Evolutionary conservation across 2,113 vertebrate genomes (phyloP).

Genomic region (Pedionomus torquatus): DNA sequence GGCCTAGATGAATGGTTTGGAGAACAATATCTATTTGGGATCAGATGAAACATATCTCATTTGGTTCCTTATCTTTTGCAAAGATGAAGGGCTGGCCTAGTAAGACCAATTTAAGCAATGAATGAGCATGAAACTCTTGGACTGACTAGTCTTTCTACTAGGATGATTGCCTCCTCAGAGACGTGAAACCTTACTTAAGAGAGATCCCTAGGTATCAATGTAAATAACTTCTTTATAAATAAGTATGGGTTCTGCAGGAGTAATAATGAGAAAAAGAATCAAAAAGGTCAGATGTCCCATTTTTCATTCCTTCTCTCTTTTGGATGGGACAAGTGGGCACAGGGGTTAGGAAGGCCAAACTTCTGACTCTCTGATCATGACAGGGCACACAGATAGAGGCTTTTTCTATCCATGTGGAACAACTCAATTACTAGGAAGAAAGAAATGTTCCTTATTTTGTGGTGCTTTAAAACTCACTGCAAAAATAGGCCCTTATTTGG

Average conservation of each 20-base stretch:
- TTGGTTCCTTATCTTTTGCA: background rate
- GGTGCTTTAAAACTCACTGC: background rate
- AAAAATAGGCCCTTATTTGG: background rate
- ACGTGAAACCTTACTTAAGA: background rate
- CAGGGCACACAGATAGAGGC: too few species aligned
- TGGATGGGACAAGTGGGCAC: background rate
- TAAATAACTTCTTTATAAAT: background rate
- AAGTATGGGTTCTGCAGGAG: background rate
- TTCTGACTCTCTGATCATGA: background rate
- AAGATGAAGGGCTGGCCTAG: background rate
- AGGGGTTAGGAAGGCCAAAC: background rate
- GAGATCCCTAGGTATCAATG: background rate
- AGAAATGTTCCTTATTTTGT: background rate
- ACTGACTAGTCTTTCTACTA: too few species aligned
- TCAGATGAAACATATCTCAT: background rate
- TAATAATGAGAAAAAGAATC: background rate
- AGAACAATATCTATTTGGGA: background rate
- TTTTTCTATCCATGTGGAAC: background rate
- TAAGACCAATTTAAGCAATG: background rate
- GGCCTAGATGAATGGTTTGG: background rate
- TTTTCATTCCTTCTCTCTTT: background rate
- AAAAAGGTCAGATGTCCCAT: background rate
- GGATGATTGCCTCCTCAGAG: rapidly evolving
- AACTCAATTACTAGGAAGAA: background rate
- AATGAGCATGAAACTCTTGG: background rate